Evolutionary conservation across 2,797 vertebrate species (phyloP).

Genomic region (Darevskia mixta): DNA sequence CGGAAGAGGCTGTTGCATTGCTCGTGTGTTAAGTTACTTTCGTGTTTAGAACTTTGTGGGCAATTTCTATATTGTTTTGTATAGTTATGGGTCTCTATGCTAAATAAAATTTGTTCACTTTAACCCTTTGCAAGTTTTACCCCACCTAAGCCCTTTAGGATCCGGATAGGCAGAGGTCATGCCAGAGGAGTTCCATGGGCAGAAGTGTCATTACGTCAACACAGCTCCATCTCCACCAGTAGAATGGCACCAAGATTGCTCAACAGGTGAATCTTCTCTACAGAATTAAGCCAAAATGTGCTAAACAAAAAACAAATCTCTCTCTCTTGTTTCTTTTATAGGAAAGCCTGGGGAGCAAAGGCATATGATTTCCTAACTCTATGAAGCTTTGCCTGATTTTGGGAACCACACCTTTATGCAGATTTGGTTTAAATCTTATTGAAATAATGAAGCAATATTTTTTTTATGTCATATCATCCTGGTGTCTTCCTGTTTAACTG

Average conservation of each 20-base stretch:
- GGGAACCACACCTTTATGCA: not conserved
- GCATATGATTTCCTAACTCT: conserved; percentile 23
- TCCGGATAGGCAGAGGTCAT: too few species aligned
- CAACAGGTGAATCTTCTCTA: not conserved
- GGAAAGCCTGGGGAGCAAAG: conserved; percentile 30
- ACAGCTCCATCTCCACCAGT: not conserved
- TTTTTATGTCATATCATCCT: not conserved
- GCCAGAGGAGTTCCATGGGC: not conserved
- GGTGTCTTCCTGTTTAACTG: conserved; percentile 15
- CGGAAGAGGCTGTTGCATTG: too few species aligned
- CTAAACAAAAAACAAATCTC: not conserved
- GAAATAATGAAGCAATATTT: conserved; percentile 50
- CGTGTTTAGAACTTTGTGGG: too few species aligned
- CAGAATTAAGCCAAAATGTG: not conserved
- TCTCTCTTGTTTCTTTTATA: not conserved
- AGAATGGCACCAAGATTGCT: not conserved
- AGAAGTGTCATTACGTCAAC: not conserved
- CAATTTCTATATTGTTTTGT: too few species aligned
- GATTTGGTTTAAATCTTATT: not conserved
- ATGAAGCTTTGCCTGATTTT: conserved; percentile 19
- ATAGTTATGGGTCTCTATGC: too few species aligned
- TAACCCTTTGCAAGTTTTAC: too few species aligned
- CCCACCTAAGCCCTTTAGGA: too few species aligned
- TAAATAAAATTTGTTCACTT: too few species aligned
- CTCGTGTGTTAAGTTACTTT: too few species aligned